Base-by-base conservation (phyloP, 2,113 vertebrate genomes). In the Tiliqua scincoides region DNA sequence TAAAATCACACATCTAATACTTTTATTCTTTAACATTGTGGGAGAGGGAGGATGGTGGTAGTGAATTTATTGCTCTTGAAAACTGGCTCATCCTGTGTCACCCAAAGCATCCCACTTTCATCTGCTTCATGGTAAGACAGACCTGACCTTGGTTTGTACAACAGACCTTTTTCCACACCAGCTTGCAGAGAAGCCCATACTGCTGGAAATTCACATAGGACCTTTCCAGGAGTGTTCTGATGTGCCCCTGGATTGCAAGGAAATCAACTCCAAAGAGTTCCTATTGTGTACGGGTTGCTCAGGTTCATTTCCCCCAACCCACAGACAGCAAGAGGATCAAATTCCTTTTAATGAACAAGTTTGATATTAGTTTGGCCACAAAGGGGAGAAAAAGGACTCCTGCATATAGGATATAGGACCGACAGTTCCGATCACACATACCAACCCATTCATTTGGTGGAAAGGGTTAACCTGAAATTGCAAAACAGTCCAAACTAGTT, bases 191-290 rank as follows among this genome's bases (percentile, higher is more conserved):
- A 32, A 1, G 2, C 21, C 40, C 40, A 9, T 43, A 0, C 15
- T 62, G 0, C 1, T 73, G 1, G 0, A 30, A 30, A 82, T 14
- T 0, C n/a, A 17, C 61, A 68, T 65, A 17, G 20, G 54, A 63
- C 15, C 43, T 1, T 68, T n/a, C 57, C 30, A 82, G 57, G 75
- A 30, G 2, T 40, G 37, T 6, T 65, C 2, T 73, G 14, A 0
- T 0, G 68, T 77, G 74, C 86, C 72, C 37, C 79, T 73, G 78
- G 84, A 84, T 0, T 17, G 62, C 20, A 72, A 74, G 37, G 87
- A 71, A 48, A 85, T 79, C 54, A 85, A 35, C 52, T 79, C 18
- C 65, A 61, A 52, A 43, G 12, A 27, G 82, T 71, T 76, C 68
- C 59, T 71, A 85, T 81, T 27, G 23, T 1, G 0, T 17, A 83